phyloP scores from a whole-genome alignment of 2,797 vertebrate species.

The Denticeps clupeoides region DNA sequence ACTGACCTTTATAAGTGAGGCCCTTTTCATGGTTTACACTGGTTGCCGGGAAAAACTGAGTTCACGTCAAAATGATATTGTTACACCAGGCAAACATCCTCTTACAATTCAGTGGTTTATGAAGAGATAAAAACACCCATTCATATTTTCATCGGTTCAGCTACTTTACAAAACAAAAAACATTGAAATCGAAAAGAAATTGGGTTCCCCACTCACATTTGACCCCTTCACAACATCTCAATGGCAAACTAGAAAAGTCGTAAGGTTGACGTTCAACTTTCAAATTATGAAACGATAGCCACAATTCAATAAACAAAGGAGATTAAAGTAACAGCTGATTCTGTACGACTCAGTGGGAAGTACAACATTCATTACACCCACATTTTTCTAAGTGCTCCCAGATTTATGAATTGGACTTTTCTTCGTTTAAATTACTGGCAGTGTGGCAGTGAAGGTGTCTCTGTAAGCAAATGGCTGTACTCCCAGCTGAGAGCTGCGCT shows the following conservation, averaged over 20 bases:
- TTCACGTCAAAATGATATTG: constrained; percentile 27
- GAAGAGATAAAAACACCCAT: constrained; percentile 42
- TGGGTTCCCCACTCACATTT: constrained; percentile 40
- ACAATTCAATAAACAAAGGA: constrained; percentile 52
- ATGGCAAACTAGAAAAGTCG: constrained; percentile 31
- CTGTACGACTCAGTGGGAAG: constrained; percentile 40
- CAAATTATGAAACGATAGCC: constrained; percentile 53
- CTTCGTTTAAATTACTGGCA: constrained; percentile 46
- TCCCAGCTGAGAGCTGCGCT: constrained; percentile 28
- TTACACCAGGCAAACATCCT: constrained; percentile 33
- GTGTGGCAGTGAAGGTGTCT: constrained; percentile 28
- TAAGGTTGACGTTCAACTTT: constrained; percentile 55
- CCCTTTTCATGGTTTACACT: constrained; percentile 20
- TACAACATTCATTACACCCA: constrained; percentile 40
- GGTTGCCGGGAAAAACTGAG: constrained; percentile 21
- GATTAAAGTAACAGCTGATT: constrained; percentile 54
- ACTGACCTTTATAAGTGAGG: constrained; percentile 37
- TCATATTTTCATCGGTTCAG: constrained; percentile 45
- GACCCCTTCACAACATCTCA: constrained; percentile 45
- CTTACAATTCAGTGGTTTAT: constrained; percentile 37
- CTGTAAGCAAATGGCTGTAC: constrained; percentile 40
- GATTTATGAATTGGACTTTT: constrained; percentile 34
- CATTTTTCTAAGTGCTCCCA: constrained; percentile 35
- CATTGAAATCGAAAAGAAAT: constrained; percentile 47
- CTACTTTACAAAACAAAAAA: constrained; percentile 45